Evolutionary conservation across 2,888 invertebrate species (phyloP), one percentile per base, ranked within the genome.

Genomic region (Laothoe populi): DNA sequence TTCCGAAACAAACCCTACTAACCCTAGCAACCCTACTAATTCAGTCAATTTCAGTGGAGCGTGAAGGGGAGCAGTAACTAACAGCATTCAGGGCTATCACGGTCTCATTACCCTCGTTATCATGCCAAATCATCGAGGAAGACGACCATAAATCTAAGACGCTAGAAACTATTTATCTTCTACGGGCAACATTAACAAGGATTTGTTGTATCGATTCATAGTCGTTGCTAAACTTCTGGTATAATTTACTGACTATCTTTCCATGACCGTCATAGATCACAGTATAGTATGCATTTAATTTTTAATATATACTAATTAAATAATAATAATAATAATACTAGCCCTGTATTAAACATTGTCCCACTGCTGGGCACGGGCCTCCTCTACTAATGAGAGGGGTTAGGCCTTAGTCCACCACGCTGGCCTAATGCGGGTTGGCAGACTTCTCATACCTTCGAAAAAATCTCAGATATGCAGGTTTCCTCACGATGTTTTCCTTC

Each of bases 91-190:
- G 35, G 53, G 35, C 31, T 53, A 21, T 53, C 53, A 35, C 10
- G 42, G 46, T 23, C 48, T 62, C 46, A 62, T 62, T 62, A 62
- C 58, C 46, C 70, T 70, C 71, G 75, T 81, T 82, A 83, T 77
- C 78, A 77, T 72, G 77, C 73, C 72, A 73, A 81, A 81, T 87
- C 85, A 87, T 84, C 73, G 64, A 79, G 82, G 83, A 83, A 81
- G 72, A 72, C 64, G 66, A 64, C 74, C 68, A 85, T 86, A 84
- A 86, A 87, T 87, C 85, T 83, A 75, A 71, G 67, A 73, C 45
- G 38, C 53, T 40, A 63, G 45, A 13, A 63, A 63, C 63, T 63
- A 63, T 63, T 63, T 63, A 60, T 63, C 63, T 63, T 63, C 24
- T 21, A 57, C 44, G 45, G 44, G 57, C 38, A 60, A 60, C 60